Evolutionary conservation across 1,140 invertebrate species (phyloP), one percentile per base, ranked within the genome.

Genomic region (Drosophila sucinea): DNA sequence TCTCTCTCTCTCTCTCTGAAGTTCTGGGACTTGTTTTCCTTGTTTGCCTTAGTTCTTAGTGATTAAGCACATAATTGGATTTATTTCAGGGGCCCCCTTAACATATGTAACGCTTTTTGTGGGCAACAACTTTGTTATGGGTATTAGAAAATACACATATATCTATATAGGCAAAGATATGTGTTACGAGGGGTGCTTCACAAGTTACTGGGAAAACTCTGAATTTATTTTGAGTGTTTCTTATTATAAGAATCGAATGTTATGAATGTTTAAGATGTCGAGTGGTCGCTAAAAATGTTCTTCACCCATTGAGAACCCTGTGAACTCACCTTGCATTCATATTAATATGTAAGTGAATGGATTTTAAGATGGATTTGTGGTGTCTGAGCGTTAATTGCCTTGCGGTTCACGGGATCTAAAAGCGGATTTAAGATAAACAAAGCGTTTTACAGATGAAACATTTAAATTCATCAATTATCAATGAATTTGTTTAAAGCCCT

Each of bases 1-100:
- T 2, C 3, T 38, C 35, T 38, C 8, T 8, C 11, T 38, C 30
- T 30, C 2, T 2, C 30, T 30, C 30, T 30, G 30, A 0, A 0
- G 30, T 17, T 27, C 29, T 10, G 5, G 35, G 30, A 54, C 47
- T 60, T 17, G 32, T 40, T 40, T 6, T 51, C 56, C 17, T 17
- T 25, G 33, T 62, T 30, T 60, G 29, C 76, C 17, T 61, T 57
- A 33, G 70, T 73, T 68, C 70, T 69, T 60, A 73, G 84, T 89
- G 84, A 89, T 89, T 89, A 89, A 89, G 84, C 84, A 89, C 81
- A 89, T 89, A 89, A 89, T 89, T 89, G 84, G 84, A 89, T 89
- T 89, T 81, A 89, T 89, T 84, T 71, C 80, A 60, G 77, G 61
- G 69, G 17, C 17, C 17, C 60, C 60, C 68, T 70, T 69, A 84